Evolutionary conservation across 2,797 vertebrate species (phyloP).

Genomic region (Myotis findleyi): DNA sequence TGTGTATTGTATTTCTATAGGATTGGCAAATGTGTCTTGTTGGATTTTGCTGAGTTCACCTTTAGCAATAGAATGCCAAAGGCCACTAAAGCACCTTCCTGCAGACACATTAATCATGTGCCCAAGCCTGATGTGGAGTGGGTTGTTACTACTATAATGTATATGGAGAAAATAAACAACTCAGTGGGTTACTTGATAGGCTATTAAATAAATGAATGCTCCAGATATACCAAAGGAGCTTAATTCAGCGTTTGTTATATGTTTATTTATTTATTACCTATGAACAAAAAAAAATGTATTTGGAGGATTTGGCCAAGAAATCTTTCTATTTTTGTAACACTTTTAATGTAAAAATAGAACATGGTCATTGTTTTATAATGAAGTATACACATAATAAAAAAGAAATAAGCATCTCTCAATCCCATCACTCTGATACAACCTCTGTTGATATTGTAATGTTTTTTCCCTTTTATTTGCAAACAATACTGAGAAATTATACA

Average conservation of each 20-base stretch:
- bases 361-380: not conserved
- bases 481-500: not conserved
- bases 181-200: not conserved
- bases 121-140: not conserved
- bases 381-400: not conserved
- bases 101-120: slow-evolving; percentile 53
- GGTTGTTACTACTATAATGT: slow-evolving; percentile 20
- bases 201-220: not conserved
- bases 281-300: not conserved
- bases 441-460: not conserved
- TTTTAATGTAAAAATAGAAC: not conserved
- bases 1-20: slow-evolving; percentile 66
- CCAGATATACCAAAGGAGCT: not conserved
- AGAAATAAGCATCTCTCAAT: not conserved
- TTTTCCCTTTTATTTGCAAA: not conserved
- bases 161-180: not conserved
- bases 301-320: not conserved
- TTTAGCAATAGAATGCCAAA: slow-evolving; percentile 49
- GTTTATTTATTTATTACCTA: not conserved
- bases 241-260: not conserved
- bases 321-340: not conserved
- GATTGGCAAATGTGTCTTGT: slow-evolving; percentile 39
- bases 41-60: slow-evolving; percentile 55
- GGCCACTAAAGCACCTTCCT: slow-evolving; percentile 46
- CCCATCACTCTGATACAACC: not conserved